These are phyloP conservation scores for Stictonetta naevosa DNA, from an alignment of 2,113 vertebrate species.

Conservation along the genomic window DNA sequence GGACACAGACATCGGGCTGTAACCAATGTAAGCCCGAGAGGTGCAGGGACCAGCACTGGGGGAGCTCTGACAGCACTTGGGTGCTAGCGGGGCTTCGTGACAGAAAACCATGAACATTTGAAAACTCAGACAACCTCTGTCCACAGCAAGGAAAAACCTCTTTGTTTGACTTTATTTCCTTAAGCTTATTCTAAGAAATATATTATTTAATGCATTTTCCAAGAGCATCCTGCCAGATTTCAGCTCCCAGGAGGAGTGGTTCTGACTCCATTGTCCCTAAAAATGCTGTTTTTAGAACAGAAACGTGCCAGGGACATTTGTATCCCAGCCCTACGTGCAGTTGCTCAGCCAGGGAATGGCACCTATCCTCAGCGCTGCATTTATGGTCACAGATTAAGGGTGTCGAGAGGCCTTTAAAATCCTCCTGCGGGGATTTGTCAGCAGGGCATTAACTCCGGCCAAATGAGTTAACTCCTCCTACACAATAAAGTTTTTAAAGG, in stretches of 20 bases:
- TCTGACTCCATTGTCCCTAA: conserved; percentile 13
- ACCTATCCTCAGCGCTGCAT: background rate
- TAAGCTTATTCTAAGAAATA: background rate
- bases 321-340: background rate
- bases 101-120: background rate
- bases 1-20: accelerated
- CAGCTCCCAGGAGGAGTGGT: background rate
- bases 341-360: background rate
- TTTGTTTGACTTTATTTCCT: background rate
- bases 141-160: background rate
- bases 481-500: background rate
- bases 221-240: background rate
- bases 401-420: background rate
- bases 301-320: background rate
- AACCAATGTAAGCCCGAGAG: accelerated
- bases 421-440: background rate
- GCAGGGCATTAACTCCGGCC: background rate
- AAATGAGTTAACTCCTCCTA: background rate
- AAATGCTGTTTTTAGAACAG: background rate
- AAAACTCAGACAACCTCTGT: background rate
- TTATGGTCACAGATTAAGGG: background rate
- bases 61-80: accelerated
- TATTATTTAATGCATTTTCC: background rate
- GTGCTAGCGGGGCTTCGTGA: accelerated
- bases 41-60: too few relatives aligned